These are phyloP conservation scores for Oscheius sp. DNA, from an alignment of 2,888 invertebrate genomes.

Conservation along the genomic window DNA sequence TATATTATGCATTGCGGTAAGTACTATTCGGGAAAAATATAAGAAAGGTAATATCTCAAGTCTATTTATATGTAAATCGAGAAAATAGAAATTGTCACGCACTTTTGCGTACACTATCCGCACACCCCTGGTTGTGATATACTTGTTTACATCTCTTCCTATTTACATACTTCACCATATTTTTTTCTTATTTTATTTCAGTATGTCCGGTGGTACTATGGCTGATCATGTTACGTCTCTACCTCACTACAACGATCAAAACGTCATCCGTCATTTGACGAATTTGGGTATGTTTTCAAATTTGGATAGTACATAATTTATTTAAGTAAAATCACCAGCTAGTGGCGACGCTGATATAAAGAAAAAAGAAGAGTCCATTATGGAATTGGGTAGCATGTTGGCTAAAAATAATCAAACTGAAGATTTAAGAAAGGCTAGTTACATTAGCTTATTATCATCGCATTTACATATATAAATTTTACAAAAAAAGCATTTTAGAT, in stretches of 20 bases:
- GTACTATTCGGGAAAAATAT: too few species aligned
- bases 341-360: conserved; percentile 87
- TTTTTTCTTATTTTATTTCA: too few species aligned
- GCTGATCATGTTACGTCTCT: conserved; percentile 65
- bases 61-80: too few species aligned
- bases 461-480: neutral
- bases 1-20: too few species aligned
- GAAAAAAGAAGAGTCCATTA: conserved; percentile 90
- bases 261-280: conserved; percentile 64
- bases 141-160: neutral
- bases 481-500: conserved; percentile 35
- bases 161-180: neutral
- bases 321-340: conserved; percentile 60
- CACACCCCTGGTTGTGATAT: neutral
- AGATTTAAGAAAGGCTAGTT: conserved; percentile 52
- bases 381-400: conserved; percentile 90
- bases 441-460: conserved; percentile 10
- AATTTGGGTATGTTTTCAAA: conserved; percentile 58
- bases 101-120: too few species aligned
- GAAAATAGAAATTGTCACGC: too few species aligned
- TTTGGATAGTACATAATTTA: neutral
- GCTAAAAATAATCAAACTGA: conserved; percentile 81
- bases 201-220: conserved; percentile 69
- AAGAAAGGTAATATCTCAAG: too few species aligned
- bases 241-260: conserved; percentile 66